Base-by-base conservation (phyloP, 2,888 invertebrate species). In the Calameuta pallipes region DNA sequence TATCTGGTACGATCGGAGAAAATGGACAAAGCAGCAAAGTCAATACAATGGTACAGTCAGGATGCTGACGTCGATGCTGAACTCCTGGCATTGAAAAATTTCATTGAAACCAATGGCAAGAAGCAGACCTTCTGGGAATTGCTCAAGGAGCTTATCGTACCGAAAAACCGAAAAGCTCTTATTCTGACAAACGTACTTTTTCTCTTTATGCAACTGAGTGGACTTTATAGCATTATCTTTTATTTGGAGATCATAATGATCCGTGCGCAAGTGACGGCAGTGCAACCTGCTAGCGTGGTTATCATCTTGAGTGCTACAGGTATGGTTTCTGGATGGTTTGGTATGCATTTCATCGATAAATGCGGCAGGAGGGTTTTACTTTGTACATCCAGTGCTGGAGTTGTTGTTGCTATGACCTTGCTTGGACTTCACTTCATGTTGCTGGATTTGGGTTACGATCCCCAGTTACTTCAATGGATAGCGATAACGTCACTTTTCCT, bases 241-340 rank as follows among this genome's bases (percentile, higher is more conserved):
- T 90, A 90, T 82, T 88, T 90, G 89, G 90, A 91, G 76, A 85
- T 84, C 23, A 89, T 91, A 13, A 75, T 91, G 69, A 85, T 34
- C 9, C 83, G 83, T 1, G 87, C 86, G 1, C 41, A 81, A 9
- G 86, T 89, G 0, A 83, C 82, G 0, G 80, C 84, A 4, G 78
- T 90, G 4, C 73, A 82, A 0, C 90, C 90, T 0, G 80, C 89
- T 6, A 77, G 78, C 11, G 79, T 87, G 30, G 90, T 90, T 11
- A 89, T 90, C 30, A 82, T 89, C 12, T 87, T 88, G 15, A 85
- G 85, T 68, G 73, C 77, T 0, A 79, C 81, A 31, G 89, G 88
- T 0, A 86, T 90, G 73, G 23, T 84, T 1, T 83, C 87, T 1
- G 86, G 87, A 2, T 81, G 82, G 75, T 9, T 85, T 11, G 87